Percentiles rank a stretch among this genome's conserved stretches.
Evolutionary conservation across 2,113 vertebrate species (phyloP).

Genomic region (Arvicanthis niloticus): DNA sequence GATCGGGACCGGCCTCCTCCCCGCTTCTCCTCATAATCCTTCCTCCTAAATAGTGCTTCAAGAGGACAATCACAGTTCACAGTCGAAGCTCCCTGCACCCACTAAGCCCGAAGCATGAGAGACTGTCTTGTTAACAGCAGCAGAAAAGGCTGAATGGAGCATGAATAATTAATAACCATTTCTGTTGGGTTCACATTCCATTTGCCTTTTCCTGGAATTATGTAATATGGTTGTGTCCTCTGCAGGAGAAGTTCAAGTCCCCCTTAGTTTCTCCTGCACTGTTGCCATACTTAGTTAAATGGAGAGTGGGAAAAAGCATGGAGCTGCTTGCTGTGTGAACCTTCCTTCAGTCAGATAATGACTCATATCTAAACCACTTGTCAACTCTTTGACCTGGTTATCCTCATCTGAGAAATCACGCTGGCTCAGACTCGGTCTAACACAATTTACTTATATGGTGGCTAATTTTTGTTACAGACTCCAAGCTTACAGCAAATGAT

Average conservation of each 20-base stretch:
- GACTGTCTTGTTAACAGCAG: conserved; percentile 65
- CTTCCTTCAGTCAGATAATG: conserved; percentile 46
- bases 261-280: background rate
- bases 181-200: conserved; percentile 40
- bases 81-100: background rate
- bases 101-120: conserved; percentile 30
- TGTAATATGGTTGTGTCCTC: background rate
- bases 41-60: conserved; percentile 52
- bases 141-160: conserved; percentile 69
- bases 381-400: conserved; percentile 51
- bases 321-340: conserved; percentile 45
- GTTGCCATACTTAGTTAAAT: background rate
- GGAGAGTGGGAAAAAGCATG: background rate
- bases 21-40: conserved; percentile 31
- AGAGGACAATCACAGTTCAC: conserved; percentile 54
- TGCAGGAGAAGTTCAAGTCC: background rate
- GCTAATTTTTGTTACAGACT: conserved; percentile 46
- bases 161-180: conserved; percentile 59
- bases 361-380: conserved; percentile 63
- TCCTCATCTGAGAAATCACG: conserved; percentile 58
- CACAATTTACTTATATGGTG: conserved; percentile 42
- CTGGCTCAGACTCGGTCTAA: conserved; percentile 54
- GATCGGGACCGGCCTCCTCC: conserved; percentile 19
- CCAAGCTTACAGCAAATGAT: background rate
- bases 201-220: conserved; percentile 53